Conservation (phyloP, 2,888 invertebrate species). For the Rotaria macrura region DNA sequence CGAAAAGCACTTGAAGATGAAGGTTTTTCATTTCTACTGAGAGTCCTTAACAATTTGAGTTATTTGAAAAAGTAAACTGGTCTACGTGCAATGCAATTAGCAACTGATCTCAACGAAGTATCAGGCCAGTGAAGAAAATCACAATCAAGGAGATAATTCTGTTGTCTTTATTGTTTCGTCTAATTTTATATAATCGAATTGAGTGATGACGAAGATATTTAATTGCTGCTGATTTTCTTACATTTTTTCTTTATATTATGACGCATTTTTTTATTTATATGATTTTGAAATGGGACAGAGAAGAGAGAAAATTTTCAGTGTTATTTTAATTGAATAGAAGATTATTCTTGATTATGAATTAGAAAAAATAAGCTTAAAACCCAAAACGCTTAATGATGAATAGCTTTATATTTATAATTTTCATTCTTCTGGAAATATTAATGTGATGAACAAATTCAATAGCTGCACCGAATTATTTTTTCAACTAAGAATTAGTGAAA, state of each 20-base stretch:
- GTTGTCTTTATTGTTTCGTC: neutral
- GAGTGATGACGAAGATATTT: slow-evolving; percentile 2
- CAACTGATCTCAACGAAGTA: slow-evolving; percentile 17
- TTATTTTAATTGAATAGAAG: neutral
- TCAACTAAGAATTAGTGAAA: too few relatives aligned
- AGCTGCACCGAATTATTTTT: too few relatives aligned
- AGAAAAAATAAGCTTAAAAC: too few relatives aligned
- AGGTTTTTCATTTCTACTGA: slow-evolving; percentile 64
- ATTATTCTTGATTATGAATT: neutral
- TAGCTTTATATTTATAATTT: too few relatives aligned
- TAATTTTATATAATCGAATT: neutral
- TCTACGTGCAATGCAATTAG: slow-evolving; percentile 54
- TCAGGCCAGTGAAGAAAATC: neutral
- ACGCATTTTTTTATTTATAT: neutral
- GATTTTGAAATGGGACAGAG: neutral
- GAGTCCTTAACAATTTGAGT: slow-evolving; percentile 68
- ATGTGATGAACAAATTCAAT: too few relatives aligned
- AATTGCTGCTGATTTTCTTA: neutral
- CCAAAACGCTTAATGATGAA: too few relatives aligned
- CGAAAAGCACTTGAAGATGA: slow-evolving; percentile 49
- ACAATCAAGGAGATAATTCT: neutral
- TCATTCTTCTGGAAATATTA: too few relatives aligned
- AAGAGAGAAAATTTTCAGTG: neutral
- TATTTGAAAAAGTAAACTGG: slow-evolving; percentile 77
- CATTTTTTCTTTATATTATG: neutral